These are phyloP conservation scores for Notolepis coatsorum DNA, from an alignment of 2,797 vertebrate genomes.

Conservation along the genomic window DNA sequence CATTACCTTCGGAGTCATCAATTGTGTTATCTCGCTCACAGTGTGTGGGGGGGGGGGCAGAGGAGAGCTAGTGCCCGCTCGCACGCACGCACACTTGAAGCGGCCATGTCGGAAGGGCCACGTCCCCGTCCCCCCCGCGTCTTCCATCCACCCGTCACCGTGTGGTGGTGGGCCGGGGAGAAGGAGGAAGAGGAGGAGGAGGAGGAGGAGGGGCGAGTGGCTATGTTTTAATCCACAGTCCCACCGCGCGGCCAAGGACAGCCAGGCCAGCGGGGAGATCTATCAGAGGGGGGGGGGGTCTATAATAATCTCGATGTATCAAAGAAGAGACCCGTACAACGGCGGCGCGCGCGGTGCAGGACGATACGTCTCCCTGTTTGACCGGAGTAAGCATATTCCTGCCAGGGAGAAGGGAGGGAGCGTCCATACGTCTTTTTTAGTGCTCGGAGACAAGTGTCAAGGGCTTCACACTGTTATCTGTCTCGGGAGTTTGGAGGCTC, in stretches of 20 bases:
- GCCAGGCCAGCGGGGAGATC: constrained; percentile 68
- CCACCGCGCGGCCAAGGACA: constrained; percentile 81
- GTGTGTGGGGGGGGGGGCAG: constrained; percentile 2
- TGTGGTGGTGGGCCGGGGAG: too few relatives aligned
- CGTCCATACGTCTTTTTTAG: not conserved
- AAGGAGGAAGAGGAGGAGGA: too few relatives aligned
- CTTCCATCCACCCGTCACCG: constrained; percentile 55
- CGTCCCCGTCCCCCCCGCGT: too few relatives aligned
- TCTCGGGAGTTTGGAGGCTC: constrained; percentile 2
- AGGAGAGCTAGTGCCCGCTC: not conserved
- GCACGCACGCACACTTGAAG: too few relatives aligned
- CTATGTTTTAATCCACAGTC: constrained; percentile 86
- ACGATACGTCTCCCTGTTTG: constrained; percentile 74
- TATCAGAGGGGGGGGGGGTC: constrained; percentile 76
- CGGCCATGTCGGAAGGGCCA: too few relatives aligned
- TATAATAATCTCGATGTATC: constrained; percentile 79
- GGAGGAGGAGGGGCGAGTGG: constrained; percentile 75
- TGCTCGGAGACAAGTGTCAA: constrained; percentile 32
- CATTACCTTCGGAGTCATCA: constrained; percentile 45
- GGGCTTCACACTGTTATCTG: constrained; percentile 37
- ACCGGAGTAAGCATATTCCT: constrained; percentile 42
- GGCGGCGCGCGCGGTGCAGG: constrained; percentile 67
- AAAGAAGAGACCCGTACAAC: constrained; percentile 62
- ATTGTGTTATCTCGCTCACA: constrained; percentile 49
- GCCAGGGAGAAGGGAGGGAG: constrained; percentile 3